phyloP scores from a whole-genome alignment of 1,140 invertebrate genomes.

The Pogonomyrmex californicus region DNA sequence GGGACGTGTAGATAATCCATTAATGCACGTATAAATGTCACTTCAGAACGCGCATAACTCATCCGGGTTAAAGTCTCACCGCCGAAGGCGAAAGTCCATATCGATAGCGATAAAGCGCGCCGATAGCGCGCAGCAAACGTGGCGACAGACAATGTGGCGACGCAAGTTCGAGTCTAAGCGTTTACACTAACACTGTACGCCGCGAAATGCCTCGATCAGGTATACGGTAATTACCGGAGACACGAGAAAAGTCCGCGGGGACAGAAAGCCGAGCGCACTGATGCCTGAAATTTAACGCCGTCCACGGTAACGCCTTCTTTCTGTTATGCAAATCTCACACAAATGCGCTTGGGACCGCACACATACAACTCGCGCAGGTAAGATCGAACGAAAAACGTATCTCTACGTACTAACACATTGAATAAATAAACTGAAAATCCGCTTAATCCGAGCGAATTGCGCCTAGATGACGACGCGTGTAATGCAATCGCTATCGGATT shows the following conservation, averaged over 20 bases:
- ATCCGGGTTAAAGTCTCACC: conserved; percentile 46
- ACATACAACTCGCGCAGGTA: conserved; percentile 15
- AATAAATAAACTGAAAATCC: conserved; percentile 2
- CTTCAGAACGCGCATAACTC: conserved; percentile 42
- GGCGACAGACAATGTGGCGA: conserved; percentile 32
- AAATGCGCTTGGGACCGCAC: background rate
- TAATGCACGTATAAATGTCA: conserved; percentile 51
- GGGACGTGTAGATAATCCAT: conserved; percentile 40
- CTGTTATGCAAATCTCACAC: conserved; percentile 36
- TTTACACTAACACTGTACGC: background rate
- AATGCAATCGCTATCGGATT: background rate
- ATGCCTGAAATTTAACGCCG: conserved; percentile 59
- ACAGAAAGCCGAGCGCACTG: conserved; percentile 46
- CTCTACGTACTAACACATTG: background rate
- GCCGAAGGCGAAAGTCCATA: conserved; percentile 20
- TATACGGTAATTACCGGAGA: conserved; percentile 31
- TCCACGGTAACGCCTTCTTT: conserved; percentile 9
- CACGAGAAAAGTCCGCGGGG: conserved; percentile 17
- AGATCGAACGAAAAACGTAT: conserved; percentile 12
- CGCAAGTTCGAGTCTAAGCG: background rate
- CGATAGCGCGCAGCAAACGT: conserved; percentile 30
- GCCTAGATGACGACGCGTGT: background rate
- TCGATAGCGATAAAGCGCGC: conserved; percentile 20
- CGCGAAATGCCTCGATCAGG: conserved; percentile 25
- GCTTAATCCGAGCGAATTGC: conserved; percentile 6